Evolutionary conservation across 2,888 invertebrate species (phyloP).

Genomic region (Resseliella maxima): DNA sequence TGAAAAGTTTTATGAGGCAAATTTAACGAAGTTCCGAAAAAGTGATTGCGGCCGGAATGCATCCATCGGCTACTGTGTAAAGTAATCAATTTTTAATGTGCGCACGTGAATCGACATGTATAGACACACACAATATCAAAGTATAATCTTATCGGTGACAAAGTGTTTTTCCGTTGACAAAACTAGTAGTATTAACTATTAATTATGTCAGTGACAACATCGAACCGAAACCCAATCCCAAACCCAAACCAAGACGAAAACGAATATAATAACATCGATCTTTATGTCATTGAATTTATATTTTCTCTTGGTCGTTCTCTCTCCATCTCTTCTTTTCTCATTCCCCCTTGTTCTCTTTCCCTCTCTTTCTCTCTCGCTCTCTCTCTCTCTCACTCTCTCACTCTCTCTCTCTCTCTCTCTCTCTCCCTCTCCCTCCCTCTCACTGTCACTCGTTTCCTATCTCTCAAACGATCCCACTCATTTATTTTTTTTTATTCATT

Average conservation of each 20-base stretch:
- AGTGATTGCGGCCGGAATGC: neutral
- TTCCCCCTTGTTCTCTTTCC: too few relatives aligned
- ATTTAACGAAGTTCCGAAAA: neutral
- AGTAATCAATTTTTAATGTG: conserved; percentile 18
- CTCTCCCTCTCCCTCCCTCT: too few relatives aligned
- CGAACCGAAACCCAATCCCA: too few relatives aligned
- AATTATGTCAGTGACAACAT: conserved; percentile 7
- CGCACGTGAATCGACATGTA: neutral
- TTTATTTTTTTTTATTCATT: neutral
- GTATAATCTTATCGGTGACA: neutral
- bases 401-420: too few relatives aligned
- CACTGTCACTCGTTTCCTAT: too few relatives aligned
- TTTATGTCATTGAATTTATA: neutral
- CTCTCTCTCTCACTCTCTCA: too few relatives aligned
- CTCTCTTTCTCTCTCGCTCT: neutral
- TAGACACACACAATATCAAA: neutral
- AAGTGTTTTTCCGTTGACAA: neutral
- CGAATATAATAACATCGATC: conserved; percentile 1
- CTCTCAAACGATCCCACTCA: too few relatives aligned
- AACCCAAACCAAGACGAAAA: neutral
- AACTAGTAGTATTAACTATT: neutral
- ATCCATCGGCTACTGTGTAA: neutral
- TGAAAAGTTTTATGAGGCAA: conserved; percentile 4
- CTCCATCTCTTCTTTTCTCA: too few relatives aligned
- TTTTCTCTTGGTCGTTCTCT: too few relatives aligned